These are phyloP conservation scores for Micronycteris hirsuta DNA, from an alignment of 2,113 vertebrate genomes.

Conservation along the genomic window DNA sequence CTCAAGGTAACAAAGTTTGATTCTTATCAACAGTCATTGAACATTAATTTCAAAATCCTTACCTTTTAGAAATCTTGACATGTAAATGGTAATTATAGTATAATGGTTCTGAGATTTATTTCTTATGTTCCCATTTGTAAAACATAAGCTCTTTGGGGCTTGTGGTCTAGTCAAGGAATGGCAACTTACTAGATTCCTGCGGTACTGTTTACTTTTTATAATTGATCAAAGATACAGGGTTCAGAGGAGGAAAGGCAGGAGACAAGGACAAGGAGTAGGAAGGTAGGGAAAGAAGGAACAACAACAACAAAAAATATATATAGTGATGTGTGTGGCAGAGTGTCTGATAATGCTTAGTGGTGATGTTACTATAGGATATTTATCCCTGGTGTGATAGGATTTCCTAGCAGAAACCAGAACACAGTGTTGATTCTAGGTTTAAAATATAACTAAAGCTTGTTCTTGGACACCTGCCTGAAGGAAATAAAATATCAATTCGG, in stretches of 20 bases:
- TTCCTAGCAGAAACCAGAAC: constrained; percentile 18
- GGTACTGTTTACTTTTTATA: neutral
- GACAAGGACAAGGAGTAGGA: neutral
- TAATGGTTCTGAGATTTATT: neutral
- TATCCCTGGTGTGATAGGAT: neutral
- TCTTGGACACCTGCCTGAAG: neutral
- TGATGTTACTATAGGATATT: neutral
- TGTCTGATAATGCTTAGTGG: neutral
- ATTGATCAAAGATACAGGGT: neutral
- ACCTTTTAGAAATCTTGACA: constrained; percentile 40
- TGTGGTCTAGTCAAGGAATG: neutral
- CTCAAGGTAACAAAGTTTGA: constrained; percentile 86
- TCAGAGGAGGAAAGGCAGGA: neutral
- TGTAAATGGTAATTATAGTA: constrained; percentile 10
- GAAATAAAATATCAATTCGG: neutral
- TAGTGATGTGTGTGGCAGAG: neutral
- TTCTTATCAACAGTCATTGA: neutral
- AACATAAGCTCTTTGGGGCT: neutral
- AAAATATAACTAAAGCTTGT: neutral
- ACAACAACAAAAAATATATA: neutral
- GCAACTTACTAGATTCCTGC: neutral
- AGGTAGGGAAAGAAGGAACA: neutral
- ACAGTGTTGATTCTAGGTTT: neutral
- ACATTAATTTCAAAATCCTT: constrained; percentile 16
- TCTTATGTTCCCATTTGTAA: neutral